Conservation (phyloP, 2,797 vertebrate species). For the Sebastes itinus region DNA sequence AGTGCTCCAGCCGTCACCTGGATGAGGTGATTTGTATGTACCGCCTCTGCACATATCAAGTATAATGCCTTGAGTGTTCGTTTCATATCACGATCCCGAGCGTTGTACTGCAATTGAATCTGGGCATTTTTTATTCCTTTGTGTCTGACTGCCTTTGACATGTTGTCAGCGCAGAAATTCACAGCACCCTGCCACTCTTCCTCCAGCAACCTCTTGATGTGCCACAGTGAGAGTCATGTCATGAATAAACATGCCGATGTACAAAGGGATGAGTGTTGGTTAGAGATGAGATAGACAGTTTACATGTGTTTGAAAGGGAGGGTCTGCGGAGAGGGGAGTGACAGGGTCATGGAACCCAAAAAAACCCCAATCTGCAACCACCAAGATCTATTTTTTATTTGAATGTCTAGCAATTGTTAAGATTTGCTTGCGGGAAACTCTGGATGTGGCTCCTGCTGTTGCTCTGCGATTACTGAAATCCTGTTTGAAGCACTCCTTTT, state of each 20-base stretch:
- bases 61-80: conserved; percentile 49
- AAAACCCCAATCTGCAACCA: conserved; percentile 13
- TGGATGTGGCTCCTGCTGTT: conserved; percentile 37
- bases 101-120: conserved; percentile 50
- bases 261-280: conserved; percentile 67
- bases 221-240: conserved; percentile 60
- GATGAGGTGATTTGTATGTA: conserved; percentile 65
- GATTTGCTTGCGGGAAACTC: neutral
- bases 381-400: conserved; percentile 2
- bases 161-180: conserved; percentile 68
- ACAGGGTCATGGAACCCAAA: conserved; percentile 51
- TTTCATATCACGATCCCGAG: conserved; percentile 55
- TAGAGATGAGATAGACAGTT: conserved; percentile 70
- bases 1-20: conserved; percentile 55
- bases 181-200: conserved; percentile 65
- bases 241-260: conserved; percentile 75
- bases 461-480: conserved; percentile 49
- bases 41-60: conserved; percentile 36
- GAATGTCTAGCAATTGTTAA: conserved; percentile 1
- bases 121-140: conserved; percentile 61
- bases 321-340: conserved; percentile 32
- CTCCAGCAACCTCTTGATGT: conserved; percentile 69
- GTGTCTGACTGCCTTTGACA: conserved; percentile 67
- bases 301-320: conserved; percentile 68
- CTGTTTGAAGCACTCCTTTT: conserved; percentile 37